Percentiles rank a stretch among this genome's conserved stretches.
phyloP scores from a whole-genome alignment of 1,140 invertebrate species.

The Bombus sibiricus region DNA sequence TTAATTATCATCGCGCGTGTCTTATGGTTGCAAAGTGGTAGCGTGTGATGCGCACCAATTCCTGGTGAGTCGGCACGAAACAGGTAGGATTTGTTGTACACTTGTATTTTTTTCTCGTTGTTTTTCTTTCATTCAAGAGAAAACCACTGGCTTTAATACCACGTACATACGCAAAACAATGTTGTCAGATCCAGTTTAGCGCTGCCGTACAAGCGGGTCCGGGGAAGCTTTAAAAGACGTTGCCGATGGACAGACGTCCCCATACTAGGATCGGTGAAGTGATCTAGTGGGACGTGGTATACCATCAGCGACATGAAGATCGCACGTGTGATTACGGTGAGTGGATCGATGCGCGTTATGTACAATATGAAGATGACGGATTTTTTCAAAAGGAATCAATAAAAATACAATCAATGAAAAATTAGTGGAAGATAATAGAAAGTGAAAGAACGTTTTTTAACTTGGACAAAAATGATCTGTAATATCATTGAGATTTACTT shows the following conservation, averaged over 20 bases:
- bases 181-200: conserved; percentile 46
- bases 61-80: background rate
- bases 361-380: background rate
- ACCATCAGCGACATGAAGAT: conserved; percentile 62
- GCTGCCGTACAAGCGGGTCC: background rate
- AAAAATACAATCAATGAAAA: background rate
- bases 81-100: background rate
- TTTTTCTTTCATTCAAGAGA: conserved; percentile 14
- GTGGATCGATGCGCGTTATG: conserved; percentile 7
- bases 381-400: background rate
- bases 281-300: conserved; percentile 52
- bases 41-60: background rate
- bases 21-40: background rate
- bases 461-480: background rate
- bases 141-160: background rate
- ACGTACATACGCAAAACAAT: conserved; percentile 15
- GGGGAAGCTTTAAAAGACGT: conserved; percentile 65
- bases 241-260: conserved; percentile 37
- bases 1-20: background rate
- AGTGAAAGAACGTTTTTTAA: background rate
- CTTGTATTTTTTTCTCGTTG: background rate
- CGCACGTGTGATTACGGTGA: conserved; percentile 65
- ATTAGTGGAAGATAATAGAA: background rate
- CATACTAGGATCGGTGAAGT: conserved; percentile 45
- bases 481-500: background rate